A percentile compares a stretch with the other conserved stretches of the same genome.
phyloP scores from a whole-genome alignment of 2,888 invertebrate species.

The Meteorus cinctellus region DNA sequence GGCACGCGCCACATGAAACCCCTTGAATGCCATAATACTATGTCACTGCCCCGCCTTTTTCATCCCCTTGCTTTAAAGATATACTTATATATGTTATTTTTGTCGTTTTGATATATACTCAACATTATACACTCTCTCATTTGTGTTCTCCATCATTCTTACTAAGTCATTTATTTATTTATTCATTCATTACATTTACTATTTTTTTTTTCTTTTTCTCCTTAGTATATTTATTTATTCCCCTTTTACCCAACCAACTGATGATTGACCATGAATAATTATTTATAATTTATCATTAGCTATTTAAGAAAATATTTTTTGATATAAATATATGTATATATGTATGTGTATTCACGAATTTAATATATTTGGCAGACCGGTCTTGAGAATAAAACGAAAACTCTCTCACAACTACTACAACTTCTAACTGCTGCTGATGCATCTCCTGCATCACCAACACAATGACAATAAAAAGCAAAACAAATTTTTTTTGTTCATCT shows the following conservation, averaged over 20 bases:
- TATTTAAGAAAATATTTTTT: too few relatives aligned
- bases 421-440: not conserved
- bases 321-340: too few relatives aligned
- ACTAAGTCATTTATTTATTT: not conserved
- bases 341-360: too few relatives aligned
- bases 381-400: too few relatives aligned
- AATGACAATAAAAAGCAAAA: slow-evolving; percentile 1
- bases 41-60: not conserved
- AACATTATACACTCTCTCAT: not conserved
- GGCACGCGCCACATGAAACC: slow-evolving; percentile 23
- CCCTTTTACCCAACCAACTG: too few relatives aligned
- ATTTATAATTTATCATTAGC: too few relatives aligned
- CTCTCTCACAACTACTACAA: too few relatives aligned
- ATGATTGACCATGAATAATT: too few relatives aligned
- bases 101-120: not conserved
- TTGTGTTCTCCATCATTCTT: not conserved
- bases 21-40: slow-evolving; percentile 9
- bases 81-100: slow-evolving; percentile 1
- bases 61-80: not conserved
- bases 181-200: not conserved
- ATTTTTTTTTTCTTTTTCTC: not conserved
- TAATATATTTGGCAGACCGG: too few relatives aligned
- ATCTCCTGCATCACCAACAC: not conserved
- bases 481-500: not conserved
- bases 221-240: not conserved